Conservation (phyloP, 1,140 invertebrate species). For the Bombus soroeensis region DNA sequence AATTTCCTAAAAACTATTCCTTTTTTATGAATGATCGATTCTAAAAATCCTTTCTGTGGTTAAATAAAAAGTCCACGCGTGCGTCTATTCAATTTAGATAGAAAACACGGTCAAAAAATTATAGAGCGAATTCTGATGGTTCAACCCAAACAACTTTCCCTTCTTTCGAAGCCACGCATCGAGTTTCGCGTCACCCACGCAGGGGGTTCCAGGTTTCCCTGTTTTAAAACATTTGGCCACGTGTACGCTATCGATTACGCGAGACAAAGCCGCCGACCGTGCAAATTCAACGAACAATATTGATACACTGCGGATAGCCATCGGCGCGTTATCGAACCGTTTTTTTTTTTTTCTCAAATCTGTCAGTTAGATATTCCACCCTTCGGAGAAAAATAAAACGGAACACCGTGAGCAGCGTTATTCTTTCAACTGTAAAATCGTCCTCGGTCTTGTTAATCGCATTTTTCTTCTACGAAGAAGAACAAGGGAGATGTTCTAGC, state of each 20-base stretch:
- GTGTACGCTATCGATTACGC: conserved; percentile 1
- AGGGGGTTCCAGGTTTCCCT: no score
- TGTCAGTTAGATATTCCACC: neutral
- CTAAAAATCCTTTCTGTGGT: no score
- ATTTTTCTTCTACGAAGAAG: neutral
- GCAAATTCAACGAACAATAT: neutral
- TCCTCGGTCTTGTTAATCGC: conserved; percentile 47
- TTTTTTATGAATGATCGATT: no score
- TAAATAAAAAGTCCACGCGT: no score
- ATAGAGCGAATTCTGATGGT: neutral
- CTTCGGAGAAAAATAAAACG: neutral
- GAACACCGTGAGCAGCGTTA: neutral
- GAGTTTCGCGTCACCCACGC: no score
- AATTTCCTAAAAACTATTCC: no score
- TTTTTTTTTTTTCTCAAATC: neutral
- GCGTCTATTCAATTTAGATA: no score
- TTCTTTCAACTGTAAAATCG: conserved; percentile 14
- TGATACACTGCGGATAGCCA: neutral
- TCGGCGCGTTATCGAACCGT: conserved; percentile 1
- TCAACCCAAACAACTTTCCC: neutral
- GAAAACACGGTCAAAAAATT: neutral
- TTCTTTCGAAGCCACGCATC: no score
- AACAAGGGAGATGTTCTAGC: neutral
- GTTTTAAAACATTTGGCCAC: conserved; percentile 14
- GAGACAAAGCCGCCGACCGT: conserved; percentile 3